Percentiles rank a stretch among this genome's conserved stretches.
These are phyloP conservation scores for Mya arenaria DNA, from an alignment of 1,140 invertebrate genomes.

Conservation along the genomic window DNA sequence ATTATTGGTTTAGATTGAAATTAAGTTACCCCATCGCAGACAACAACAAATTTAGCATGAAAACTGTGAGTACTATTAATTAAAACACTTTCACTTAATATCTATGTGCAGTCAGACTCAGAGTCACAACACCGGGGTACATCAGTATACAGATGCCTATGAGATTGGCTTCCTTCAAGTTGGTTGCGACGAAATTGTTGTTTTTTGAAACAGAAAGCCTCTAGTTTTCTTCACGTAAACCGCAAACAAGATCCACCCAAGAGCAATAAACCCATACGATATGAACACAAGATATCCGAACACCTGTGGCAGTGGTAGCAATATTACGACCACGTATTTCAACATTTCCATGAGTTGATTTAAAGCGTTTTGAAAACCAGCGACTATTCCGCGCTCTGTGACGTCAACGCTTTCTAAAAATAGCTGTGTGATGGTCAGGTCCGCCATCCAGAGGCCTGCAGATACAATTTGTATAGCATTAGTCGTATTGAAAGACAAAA, in stretches of 20 bases:
- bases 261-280: slow-evolving; percentile 56
- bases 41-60: too few species aligned
- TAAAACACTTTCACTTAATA: too few species aligned
- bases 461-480: too few species aligned
- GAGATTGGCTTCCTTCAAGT: too few species aligned
- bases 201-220: slow-evolving; percentile 39
- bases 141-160: too few species aligned
- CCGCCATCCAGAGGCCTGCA: slow-evolving; percentile 83
- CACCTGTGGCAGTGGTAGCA: slow-evolving; percentile 60
- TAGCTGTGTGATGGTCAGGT: slow-evolving; percentile 84
- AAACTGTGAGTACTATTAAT: too few species aligned
- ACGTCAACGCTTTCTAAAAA: slow-evolving; percentile 84
- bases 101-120: too few species aligned
- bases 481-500: too few species aligned
- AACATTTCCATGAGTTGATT: slow-evolving; percentile 83
- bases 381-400: slow-evolving; percentile 82
- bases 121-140: too few species aligned
- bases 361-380: slow-evolving; percentile 83
- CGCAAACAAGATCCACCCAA: slow-evolving; percentile 55
- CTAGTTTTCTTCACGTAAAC: slow-evolving; percentile 49
- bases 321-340: slow-evolving; percentile 76
- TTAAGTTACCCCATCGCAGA: too few species aligned
- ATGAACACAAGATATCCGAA: slow-evolving; percentile 64
- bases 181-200: too few species aligned
- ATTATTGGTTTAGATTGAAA: too few species aligned